A percentile compares a stretch with the other conserved stretches of the same genome.
Evolutionary conservation across 2,113 vertebrate species (phyloP).

Genomic region (Entomyzon cyanotis): DNA sequence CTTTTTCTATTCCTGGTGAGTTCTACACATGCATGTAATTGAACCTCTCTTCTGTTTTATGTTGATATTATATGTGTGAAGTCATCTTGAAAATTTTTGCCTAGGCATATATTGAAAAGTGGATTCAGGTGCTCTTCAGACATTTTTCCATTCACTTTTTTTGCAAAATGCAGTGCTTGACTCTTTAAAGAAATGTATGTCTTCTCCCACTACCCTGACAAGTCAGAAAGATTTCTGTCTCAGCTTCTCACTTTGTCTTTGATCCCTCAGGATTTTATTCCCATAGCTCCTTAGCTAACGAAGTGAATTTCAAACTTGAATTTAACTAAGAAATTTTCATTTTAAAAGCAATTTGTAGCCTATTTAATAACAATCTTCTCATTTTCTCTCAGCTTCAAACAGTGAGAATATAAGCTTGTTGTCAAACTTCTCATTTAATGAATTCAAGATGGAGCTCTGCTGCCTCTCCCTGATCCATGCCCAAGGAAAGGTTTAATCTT

Average conservation of each 20-base stretch:
- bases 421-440: background rate
- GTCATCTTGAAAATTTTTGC: background rate
- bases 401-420: background rate
- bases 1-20: slow-evolving; percentile 89
- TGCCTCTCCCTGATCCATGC: background rate
- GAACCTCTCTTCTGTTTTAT: background rate
- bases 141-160: fast-evolving
- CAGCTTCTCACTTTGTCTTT: background rate
- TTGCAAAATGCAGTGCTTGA: background rate
- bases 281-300: background rate
- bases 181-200: background rate
- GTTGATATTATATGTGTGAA: background rate
- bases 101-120: background rate
- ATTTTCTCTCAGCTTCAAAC: background rate
- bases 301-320: background rate
- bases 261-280: background rate
- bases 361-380: background rate
- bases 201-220: background rate
- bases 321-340: background rate
- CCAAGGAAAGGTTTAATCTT: background rate
- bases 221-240: background rate
- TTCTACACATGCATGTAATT: background rate
- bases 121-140: background rate
- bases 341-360: background rate
- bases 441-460: background rate